Evolutionary conservation across 2,113 vertebrate genomes (phyloP), one percentile per base, ranked within the genome.

Genomic region (Anarrhichthys ocellatus): DNA sequence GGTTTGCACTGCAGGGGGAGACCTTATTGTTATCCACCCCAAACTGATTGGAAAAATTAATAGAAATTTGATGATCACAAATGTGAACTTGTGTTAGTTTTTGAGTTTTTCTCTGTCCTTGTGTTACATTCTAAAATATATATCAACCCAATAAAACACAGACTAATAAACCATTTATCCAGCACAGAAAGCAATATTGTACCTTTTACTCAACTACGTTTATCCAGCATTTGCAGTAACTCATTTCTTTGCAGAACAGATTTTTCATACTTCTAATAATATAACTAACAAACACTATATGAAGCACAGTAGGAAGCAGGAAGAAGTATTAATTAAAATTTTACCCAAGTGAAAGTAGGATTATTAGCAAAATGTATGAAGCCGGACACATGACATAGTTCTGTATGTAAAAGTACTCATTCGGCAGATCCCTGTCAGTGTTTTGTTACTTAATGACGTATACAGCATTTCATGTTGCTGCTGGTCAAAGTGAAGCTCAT

Each of bases 1-100:
- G n/a, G 69, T 76, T 34, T 66, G 62, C 68, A 36, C 56, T 44
- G 62, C 62, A 61, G 6, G 62, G 65, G 42, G 68, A 78, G 59
- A 64, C 48, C 4, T 46, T 34, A 69, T 78, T 78, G 34, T 77
- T 76, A n/a, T 34, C 20, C 72, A 50, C n/a, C 18, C 3, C n/a
- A 73, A 74, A 78, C 8, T 32, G 40, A 79, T 68, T 10, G 6
- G 38, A 64, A 87, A 27, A 73, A 22, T 62, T 9, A 29, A 38
- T 6, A 24, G 9, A 27, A 62, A 59, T 32, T 11, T 20, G 17
- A 46, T 82, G 0, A 50, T 44, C 2, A 66, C 46, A 73, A 64
- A 65, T 54, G 32, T 40, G 10, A 73, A 50, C 10, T 48, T 50
- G 40, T 78, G 10, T 61, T 18, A n/a, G 29, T 44, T 77, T 22